Base-by-base conservation (phyloP, 1,140 invertebrate species). In the Drosophila oshimai region DNA sequence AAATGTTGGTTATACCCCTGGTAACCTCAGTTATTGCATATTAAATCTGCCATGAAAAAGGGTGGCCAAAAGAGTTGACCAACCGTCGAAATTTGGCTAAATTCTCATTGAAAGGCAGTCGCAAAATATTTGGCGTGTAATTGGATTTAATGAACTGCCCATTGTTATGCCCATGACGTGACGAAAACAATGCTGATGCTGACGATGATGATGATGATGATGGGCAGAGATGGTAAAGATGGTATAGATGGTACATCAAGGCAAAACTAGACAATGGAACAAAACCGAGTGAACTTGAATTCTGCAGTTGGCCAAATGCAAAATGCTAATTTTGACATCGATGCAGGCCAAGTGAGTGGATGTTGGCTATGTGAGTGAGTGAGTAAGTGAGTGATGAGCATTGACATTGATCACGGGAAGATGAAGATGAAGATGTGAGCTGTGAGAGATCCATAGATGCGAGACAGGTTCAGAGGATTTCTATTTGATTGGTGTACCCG, bases 91-190 rank as follows among this genome's bases (percentile, higher is more conserved):
- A 41, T 26, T 34, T 37, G 26, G 7, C 15, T 24, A 24, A 24
- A 44, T 20, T 62, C 58, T 33, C 54, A 61, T 61, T 61, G 45
- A 62, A 44, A 62, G 36, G 55, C 36, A 61, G 2, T 31, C 58
- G 42, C 34, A 39, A 65, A 65, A 65, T 64, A 65, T 65, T 65
- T 49, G 61, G 61, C 61, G 31, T 29, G 34, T 65, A 67, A 65
- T 67, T 67, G 62, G 60, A 65, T 67, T 67, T 65, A 67, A 65
- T 67, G 62, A 50, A 67, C 60, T 50, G 58, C 10, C 62, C 60
- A 67, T 67, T 67, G 62, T 67, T 65, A 60, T 33, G 24, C 44
- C 41, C 60, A 44, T 45, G 58, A 49, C 20, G 60, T 20, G 33
- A 24, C 18, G 18, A 31, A 62, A 44, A 62, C 53, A 62, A 62